phyloP scores from a whole-genome alignment of 2,113 vertebrate species.

The Bathybates hornii region DNA sequence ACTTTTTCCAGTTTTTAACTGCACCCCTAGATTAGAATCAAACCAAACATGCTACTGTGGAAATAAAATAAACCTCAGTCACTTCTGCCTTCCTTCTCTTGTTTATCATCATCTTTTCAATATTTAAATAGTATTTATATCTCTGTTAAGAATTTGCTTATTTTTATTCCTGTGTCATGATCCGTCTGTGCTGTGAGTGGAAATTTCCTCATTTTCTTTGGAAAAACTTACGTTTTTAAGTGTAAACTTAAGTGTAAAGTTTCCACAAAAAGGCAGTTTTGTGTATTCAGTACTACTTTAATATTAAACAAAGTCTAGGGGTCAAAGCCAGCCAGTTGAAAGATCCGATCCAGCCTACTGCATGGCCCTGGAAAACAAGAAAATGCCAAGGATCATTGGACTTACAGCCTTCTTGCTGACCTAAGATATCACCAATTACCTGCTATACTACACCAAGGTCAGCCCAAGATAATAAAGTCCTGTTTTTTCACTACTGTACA shows the following conservation, averaged over 20 bases:
- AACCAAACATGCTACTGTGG: too few relatives aligned
- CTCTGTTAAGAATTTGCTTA: not conserved
- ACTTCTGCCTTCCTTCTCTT: not conserved
- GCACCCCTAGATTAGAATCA: not conserved
- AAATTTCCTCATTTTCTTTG: not conserved
- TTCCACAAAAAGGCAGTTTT: not conserved
- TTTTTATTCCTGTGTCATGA: not conserved
- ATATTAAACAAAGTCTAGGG: not conserved
- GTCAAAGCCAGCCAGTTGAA: not conserved
- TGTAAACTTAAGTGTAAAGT: not conserved
- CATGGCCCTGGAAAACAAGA: not conserved
- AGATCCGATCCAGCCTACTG: not conserved
- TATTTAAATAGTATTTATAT: not conserved
- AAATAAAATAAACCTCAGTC: not conserved
- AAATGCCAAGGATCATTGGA: not conserved
- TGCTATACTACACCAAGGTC: not conserved
- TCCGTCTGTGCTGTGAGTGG: not conserved
- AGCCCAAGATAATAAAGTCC: not conserved
- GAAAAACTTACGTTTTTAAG: fast-evolving
- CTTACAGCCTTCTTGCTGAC: fast-evolving
- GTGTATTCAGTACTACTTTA: not conserved
- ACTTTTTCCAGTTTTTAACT: not conserved
- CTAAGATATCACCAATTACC: not conserved
- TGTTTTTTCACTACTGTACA: not conserved
- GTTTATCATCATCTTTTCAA: not conserved